These are phyloP conservation scores for Bembecia ichneumoniformis DNA, from an alignment of 2,888 invertebrate species.

Conservation along the genomic window DNA sequence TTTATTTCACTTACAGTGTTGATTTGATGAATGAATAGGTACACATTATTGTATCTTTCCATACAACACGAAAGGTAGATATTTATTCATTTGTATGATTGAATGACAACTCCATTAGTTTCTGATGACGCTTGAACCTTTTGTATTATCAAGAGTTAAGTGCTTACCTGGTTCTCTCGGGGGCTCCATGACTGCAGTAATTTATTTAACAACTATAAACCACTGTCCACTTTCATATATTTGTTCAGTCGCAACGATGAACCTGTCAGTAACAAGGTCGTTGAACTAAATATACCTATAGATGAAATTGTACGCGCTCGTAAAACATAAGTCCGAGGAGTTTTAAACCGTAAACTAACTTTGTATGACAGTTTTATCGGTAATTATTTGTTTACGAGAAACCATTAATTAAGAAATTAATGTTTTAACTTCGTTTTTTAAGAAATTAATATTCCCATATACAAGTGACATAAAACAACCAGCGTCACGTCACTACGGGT, in stretches of 20 bases:
- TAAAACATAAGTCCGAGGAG: conserved; percentile 24
- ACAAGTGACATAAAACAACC: conserved; percentile 36
- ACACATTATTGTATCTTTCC: too few relatives aligned
- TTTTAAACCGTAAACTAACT: conserved; percentile 7
- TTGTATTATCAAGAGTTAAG: not conserved
- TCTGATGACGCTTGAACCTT: too few relatives aligned
- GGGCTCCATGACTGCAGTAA: conserved; percentile 59
- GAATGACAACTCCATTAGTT: too few relatives aligned
- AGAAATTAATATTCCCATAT: conserved; percentile 17
- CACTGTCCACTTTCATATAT: conserved; percentile 66
- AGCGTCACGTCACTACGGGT: conserved; percentile 14
- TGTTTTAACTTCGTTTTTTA: not conserved
- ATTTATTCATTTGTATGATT: too few relatives aligned
- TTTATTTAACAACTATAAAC: conserved; percentile 41
- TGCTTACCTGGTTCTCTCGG: conserved; percentile 65
- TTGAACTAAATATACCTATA: conserved; percentile 71
- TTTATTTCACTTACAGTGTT: too few relatives aligned
- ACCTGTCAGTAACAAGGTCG: conserved; percentile 73
- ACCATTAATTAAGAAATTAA: too few relatives aligned
- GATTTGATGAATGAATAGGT: too few relatives aligned
- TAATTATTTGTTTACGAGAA: too few relatives aligned
- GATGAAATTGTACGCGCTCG: conserved; percentile 41
- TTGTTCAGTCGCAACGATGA: conserved; percentile 64
- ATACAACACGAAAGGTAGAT: too few relatives aligned
- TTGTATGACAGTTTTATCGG: not conserved